Evolutionary conservation across 2,888 invertebrate species (phyloP), one percentile per base, ranked within the genome.

Genomic region (Carcina quercana): DNA sequence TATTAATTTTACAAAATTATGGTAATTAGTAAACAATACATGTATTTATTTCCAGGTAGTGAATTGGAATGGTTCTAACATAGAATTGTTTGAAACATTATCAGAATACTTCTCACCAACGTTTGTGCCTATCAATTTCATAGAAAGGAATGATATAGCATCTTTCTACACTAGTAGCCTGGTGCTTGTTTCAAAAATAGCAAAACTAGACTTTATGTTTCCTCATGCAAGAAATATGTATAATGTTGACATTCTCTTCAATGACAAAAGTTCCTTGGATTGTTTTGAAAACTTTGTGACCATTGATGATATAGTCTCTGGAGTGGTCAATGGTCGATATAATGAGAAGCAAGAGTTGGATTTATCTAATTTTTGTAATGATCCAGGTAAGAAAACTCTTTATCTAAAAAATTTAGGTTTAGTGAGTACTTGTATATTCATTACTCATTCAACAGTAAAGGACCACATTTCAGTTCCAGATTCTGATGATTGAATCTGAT

Each of bases 141-240:
- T 49, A 21, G 50, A 45, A 1, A 56, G 62, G 15, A 52, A 59
- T 3, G 57, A 62, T 1, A 45, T 75, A 2, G 50, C 59, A 13
- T 57, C 66, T 13, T 80, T 82, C 35, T 73, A 80, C 37, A 78
- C 80, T 10, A 68, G 60, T 32, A 79, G 60, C 32, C 44, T 82
- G 1, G 51, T 38, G 13, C 44, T 80, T 3, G 43, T 83, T 15
- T 20, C 59, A 6, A 73, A 74, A 36, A 59, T 79, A 2, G 55
- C 76, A 15, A 71, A 67, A 42, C 44, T 60, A 8, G 79, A 80
- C 34, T 83, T 79, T 32, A 61, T 78, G 55, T 78, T 82, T 35
- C 70, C 72, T 0, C 66, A 61, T 25, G 48, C 60, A 35, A 59
- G 68, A 19, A 71, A 52, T 27, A 76, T 78, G 76, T 73, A 51